Conservation (phyloP, 2,113 vertebrate genomes). For the Bostrychus sinensis region DNA sequence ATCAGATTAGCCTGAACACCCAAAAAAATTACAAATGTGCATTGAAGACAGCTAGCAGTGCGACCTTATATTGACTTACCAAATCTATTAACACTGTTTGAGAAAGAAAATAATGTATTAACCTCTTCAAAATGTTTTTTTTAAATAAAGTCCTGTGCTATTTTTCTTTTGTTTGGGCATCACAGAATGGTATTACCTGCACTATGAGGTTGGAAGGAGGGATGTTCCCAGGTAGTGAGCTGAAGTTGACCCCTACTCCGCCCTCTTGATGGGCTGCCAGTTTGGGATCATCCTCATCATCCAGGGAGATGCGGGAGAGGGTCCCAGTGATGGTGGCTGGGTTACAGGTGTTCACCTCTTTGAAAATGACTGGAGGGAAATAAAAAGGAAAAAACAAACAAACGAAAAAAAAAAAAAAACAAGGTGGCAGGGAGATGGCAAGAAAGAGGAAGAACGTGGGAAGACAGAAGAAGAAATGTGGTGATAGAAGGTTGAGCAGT, state of each 20-base stretch:
- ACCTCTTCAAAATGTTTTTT: not conserved
- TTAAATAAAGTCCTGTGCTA: no score
- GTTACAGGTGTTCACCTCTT: constrained; percentile 97
- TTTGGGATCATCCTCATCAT: constrained; percentile 95
- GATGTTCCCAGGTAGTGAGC: constrained; percentile 92
- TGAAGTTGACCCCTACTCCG: constrained; percentile 89
- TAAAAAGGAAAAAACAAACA: constrained; percentile 1
- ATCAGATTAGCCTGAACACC: not conserved
- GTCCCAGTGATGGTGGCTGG: constrained; percentile 97
- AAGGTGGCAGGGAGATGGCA: not conserved
- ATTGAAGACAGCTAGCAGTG: not conserved
- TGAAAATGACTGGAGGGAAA: constrained; percentile 89
- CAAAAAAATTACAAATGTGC: not conserved
- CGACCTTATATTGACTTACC: no score
- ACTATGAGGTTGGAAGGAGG: constrained; percentile 89
- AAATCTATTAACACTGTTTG: not conserved
- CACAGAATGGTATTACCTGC: constrained; percentile 75
- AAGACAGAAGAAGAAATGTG: not conserved
- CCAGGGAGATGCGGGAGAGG: constrained; percentile 95
- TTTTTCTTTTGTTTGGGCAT: not conserved
- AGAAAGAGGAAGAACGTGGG: not conserved
- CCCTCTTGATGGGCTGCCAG: constrained; percentile 88
- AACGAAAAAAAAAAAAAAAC: not conserved
- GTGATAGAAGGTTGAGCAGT: constrained; percentile 9
- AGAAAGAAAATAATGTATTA: not conserved